phyloP scores from a whole-genome alignment of 2,113 vertebrate genomes.

The Oceanodroma tethys region DNA sequence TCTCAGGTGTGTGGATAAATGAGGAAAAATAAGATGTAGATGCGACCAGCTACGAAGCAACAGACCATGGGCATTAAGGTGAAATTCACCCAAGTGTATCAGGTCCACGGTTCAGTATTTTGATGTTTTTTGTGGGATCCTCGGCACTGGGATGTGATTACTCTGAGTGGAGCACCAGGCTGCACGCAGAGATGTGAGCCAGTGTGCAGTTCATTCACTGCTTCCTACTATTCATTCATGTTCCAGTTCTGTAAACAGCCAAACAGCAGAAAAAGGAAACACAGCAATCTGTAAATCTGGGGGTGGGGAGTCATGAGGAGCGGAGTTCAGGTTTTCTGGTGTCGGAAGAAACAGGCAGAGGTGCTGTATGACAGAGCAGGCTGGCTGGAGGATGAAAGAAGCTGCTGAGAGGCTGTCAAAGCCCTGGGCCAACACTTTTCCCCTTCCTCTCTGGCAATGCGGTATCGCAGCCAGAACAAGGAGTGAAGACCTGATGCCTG shows the following conservation, averaged over 20 bases:
- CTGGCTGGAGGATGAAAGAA: background rate
- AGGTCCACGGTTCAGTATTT: background rate
- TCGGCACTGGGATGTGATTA: background rate
- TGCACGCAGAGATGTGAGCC: background rate
- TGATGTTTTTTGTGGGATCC: background rate
- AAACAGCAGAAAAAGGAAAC: background rate
- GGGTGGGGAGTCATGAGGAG: background rate
- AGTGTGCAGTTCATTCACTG: background rate
- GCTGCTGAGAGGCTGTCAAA: background rate
- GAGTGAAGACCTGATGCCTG: background rate
- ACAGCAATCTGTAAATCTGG: background rate
- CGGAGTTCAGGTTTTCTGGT: background rate
- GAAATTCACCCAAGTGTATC: background rate
- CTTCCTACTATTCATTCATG: background rate
- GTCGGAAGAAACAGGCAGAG: background rate
- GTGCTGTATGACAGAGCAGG: background rate
- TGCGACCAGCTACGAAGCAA: accelerated
- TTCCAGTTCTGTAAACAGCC: background rate
- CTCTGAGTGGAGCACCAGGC: background rate
- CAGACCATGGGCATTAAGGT: background rate
- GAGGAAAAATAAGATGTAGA: background rate
- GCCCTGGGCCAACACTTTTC: background rate
- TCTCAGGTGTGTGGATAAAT: background rate
- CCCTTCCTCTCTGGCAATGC: background rate
- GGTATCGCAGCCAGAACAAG: background rate